Percentiles rank a stretch among this genome's conserved stretches.
Evolutionary conservation across 2,113 vertebrate genomes (phyloP).

Genomic region (Heterocephalus glaber): DNA sequence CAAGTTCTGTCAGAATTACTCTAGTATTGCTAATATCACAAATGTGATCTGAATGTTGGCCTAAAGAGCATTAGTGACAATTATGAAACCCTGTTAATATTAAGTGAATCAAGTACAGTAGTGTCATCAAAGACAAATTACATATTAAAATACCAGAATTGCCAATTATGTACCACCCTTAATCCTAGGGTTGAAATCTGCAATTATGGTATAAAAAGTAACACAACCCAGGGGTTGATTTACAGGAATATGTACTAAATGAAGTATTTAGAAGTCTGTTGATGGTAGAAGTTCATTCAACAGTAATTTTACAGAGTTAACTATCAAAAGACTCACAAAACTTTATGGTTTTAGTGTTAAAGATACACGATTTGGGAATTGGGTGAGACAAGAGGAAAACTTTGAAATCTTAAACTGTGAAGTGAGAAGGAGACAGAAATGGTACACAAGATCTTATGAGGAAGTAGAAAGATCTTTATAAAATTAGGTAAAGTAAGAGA

Average conservation of each 20-base stretch:
- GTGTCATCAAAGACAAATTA: background rate
- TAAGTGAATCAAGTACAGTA: background rate
- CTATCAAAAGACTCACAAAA: background rate
- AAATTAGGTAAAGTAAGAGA: background rate
- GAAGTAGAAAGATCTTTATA: background rate
- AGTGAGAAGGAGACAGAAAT: background rate
- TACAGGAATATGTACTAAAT: background rate
- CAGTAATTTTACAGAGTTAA: background rate
- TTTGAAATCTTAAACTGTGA: background rate
- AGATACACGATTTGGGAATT: background rate
- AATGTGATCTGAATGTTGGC: background rate
- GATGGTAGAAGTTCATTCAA: background rate
- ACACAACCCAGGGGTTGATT: background rate
- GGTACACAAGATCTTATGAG: background rate
- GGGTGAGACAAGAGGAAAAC: background rate
- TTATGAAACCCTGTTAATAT: background rate
- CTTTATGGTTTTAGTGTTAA: background rate
- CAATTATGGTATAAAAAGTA: background rate
- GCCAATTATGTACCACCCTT: background rate
- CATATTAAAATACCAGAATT: background rate
- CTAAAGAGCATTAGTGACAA: background rate
- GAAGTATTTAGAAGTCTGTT: background rate
- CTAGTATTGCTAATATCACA: background rate
- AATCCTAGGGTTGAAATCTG: background rate
- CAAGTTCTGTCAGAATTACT: background rate